These are phyloP conservation scores for Leptoclinus maculatus DNA, from an alignment of 2,797 vertebrate genomes.

Conservation along the genomic window DNA sequence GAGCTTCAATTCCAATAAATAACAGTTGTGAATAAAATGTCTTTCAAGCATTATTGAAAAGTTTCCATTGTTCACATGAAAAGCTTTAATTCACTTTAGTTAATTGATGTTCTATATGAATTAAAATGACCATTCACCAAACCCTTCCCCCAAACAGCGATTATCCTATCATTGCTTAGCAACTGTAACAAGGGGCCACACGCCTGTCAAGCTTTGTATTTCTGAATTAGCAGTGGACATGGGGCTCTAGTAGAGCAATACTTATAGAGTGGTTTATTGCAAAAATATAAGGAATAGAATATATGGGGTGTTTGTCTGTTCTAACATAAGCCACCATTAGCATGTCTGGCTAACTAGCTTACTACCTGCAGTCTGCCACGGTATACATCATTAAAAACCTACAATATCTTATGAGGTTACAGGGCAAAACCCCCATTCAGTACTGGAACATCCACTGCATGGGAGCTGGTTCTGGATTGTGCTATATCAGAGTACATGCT, in stretches of 20 bases:
- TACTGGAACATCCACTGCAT: not conserved
- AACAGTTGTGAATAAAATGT: conserved; percentile 5
- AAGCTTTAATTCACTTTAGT: not conserved
- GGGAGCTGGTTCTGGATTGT: not conserved
- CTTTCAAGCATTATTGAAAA: not conserved
- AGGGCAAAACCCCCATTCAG: not conserved
- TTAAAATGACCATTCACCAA: not conserved
- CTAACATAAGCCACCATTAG: not conserved
- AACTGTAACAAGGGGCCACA: not conserved
- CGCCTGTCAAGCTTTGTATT: conserved; percentile 1
- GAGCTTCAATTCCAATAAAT: not conserved
- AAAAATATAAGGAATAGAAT: not conserved
- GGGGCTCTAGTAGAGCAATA: not conserved
- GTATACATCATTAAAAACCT: not conserved
- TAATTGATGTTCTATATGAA: not conserved
- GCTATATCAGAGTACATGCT: not conserved
- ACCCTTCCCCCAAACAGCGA: not conserved
- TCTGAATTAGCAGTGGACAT: not conserved
- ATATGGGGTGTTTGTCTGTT: not conserved
- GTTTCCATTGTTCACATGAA: not conserved
- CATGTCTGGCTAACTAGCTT: not conserved
- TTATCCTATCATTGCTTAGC: not conserved
- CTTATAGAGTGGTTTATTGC: not conserved
- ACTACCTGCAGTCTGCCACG: not conserved
- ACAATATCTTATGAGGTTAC: not conserved